These are phyloP conservation scores for Drosophila fulvimacula DNA, from an alignment of 2,888 invertebrate genomes.

Conservation along the genomic window DNA sequence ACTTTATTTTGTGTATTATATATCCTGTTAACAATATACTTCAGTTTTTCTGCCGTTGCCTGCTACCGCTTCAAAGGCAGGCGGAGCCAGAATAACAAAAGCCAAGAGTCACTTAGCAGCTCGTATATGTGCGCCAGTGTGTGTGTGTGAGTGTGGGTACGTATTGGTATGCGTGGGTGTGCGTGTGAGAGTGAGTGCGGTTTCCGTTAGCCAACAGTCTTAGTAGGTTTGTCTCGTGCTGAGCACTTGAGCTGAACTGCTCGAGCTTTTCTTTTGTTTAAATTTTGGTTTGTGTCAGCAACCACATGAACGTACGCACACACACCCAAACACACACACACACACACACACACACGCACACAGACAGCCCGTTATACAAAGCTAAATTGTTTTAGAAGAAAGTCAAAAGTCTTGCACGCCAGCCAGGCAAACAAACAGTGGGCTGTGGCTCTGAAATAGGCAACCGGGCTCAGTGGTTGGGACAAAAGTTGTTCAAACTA, in stretches of 20 bases:
- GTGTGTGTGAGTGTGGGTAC: conserved; percentile 17
- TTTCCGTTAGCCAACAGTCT: conserved; percentile 81
- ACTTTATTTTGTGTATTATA: conserved; percentile 81
- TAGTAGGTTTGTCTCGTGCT: conserved; percentile 71
- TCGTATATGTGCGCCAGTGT: conserved; percentile 25
- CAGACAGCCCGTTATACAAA: conserved; percentile 47
- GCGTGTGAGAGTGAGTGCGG: conserved; percentile 65
- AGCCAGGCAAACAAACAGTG: conserved; percentile 61
- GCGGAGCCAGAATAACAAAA: conserved; percentile 68
- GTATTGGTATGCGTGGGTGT: conserved; percentile 35
- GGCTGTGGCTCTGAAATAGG: conserved; percentile 48
- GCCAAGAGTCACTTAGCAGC: conserved; percentile 75
- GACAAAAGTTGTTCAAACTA: conserved; percentile 69
- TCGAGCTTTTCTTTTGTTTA: conserved; percentile 77
- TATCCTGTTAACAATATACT: conserved; percentile 82
- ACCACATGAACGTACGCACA: conserved; percentile 70
- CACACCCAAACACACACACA: conserved; percentile 28
- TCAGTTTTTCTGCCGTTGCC: conserved; percentile 67
- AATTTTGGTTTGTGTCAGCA: conserved; percentile 80
- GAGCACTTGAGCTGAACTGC: conserved; percentile 68
- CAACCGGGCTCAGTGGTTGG: conserved; percentile 31
- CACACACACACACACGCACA: too few relatives aligned
- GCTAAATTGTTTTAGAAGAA: conserved; percentile 80
- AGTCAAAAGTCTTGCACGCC: conserved; percentile 72
- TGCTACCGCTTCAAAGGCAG: conserved; percentile 67